Base-by-base conservation (phyloP, 2,797 vertebrate genomes). In the Streptopelia turtur region DNA sequence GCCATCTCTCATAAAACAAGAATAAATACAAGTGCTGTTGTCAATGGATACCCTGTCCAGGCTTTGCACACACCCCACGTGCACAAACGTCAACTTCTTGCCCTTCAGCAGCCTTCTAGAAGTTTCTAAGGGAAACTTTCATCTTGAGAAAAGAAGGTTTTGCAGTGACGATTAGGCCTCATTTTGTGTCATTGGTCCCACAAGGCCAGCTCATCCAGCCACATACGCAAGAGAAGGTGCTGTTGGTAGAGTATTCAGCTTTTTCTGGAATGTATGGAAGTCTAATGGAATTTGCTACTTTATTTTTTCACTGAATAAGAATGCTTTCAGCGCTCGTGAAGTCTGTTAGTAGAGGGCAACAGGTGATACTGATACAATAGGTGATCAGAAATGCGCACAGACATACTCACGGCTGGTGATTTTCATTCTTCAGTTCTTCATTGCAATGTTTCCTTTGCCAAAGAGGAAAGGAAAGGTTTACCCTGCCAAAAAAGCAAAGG, bases 401-500 rank as follows among this genome's bases (percentile, higher is more conserved):
- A 60, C 13, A 30, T 41, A 13, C 13, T 25, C 11, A n/a, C 2
- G 4, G 39, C 10, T n/a, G 3, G 15, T 66, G 13, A 35, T 71
- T 87, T 75, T 63, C 2, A 35, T 59, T 87, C 69, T 77, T 52
- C 33, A 25, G 0, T 79, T 70, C 60, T 72, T 53, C 31, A 8
- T 24, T 25, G 10, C 27, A 72, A 21, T 52, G 15, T 69, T 74
- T 65, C 25, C 11, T 45, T 39, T 55, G 16, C 5, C 12, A 45
- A 45, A 45, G 45, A 45, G 43, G 43, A 45, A 45, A 45, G 9
- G 43, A 45, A 45, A 45, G 43, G 43, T 3, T 4, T 2, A 5
- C 15, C 11, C 8, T 5, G 12, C 8, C 45, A 3, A 47, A 50
- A 50, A 31, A 12, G 0, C 8, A 64, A 63, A 49, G 3, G 27